These are phyloP conservation scores for Drosophila eohydei DNA, from an alignment of 2,888 invertebrate species.

Conservation along the genomic window DNA sequence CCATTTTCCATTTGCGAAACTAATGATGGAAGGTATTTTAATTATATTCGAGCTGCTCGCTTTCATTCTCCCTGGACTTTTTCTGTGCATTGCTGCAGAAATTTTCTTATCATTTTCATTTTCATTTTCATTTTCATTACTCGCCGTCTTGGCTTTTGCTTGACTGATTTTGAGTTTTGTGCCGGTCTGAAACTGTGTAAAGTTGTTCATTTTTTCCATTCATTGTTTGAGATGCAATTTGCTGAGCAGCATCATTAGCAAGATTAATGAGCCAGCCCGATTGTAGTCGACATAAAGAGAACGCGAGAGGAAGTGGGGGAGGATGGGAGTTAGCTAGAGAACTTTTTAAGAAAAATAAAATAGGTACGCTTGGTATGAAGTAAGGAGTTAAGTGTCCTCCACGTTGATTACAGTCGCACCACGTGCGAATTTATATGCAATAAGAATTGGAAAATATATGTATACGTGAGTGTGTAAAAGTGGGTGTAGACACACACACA, in stretches of 20 bases:
- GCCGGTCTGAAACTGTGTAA: conserved; percentile 39
- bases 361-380: conserved; percentile 13
- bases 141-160: conserved; percentile 78
- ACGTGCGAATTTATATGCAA: conserved; percentile 82
- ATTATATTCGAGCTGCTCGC: conserved; percentile 70
- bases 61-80: conserved; percentile 30
- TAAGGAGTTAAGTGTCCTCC: conserved; percentile 67
- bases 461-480: conserved; percentile 53
- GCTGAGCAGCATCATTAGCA: conserved; percentile 79
- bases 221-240: conserved; percentile 67
- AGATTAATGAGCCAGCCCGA: conserved; percentile 72
- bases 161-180: conserved; percentile 73
- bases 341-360: conserved; percentile 65
- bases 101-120: conserved; percentile 81
- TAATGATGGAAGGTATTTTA: conserved; percentile 83
- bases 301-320: conserved; percentile 6
- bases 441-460: conserved; percentile 82
- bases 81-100: conserved; percentile 79
- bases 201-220: conserved; percentile 27
- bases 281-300: conserved; percentile 12
- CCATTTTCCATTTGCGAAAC: conserved; percentile 64
- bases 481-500: conserved; percentile 32
- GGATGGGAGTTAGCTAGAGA: conserved; percentile 6
- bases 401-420: conserved; percentile 80
- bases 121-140: conserved; percentile 46